These are phyloP conservation scores for Aythya baeri DNA, from an alignment of 2,113 vertebrate genomes.

Conservation along the genomic window DNA sequence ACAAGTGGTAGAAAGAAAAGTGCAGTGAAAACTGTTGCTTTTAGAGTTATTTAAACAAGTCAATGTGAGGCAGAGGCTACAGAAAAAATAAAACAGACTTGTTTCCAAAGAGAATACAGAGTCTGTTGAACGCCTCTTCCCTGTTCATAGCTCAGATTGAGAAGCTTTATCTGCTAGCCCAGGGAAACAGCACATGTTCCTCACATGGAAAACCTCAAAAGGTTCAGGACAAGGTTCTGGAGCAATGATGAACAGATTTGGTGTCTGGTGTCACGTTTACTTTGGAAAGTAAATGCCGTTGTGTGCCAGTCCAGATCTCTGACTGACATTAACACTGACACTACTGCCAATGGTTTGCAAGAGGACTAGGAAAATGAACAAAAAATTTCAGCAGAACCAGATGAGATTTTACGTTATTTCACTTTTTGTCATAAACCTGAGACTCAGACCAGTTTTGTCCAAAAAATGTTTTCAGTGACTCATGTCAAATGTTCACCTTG, in stretches of 20 bases:
- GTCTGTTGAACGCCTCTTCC: neutral
- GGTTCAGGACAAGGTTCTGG: neutral
- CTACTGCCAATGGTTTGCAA: neutral
- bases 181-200: neutral
- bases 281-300: neutral
- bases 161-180: neutral
- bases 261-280: neutral
- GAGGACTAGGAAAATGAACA: neutral
- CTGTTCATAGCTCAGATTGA: neutral
- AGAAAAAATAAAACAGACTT: neutral
- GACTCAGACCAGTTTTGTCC: neutral
- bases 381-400: neutral
- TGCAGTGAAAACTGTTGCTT: neutral
- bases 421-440: conserved; percentile 24
- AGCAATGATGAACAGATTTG: neutral
- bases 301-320: neutral
- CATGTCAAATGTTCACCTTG: conserved; percentile 7
- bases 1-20: neutral
- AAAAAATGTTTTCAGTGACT: neutral
- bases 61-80: neutral
- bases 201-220: neutral
- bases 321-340: neutral
- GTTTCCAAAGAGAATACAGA: neutral
- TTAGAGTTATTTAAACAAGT: neutral
- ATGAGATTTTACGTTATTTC: neutral